Conservation (phyloP, 2,888 invertebrate species). For the Rhamphomyia laevipes region DNA sequence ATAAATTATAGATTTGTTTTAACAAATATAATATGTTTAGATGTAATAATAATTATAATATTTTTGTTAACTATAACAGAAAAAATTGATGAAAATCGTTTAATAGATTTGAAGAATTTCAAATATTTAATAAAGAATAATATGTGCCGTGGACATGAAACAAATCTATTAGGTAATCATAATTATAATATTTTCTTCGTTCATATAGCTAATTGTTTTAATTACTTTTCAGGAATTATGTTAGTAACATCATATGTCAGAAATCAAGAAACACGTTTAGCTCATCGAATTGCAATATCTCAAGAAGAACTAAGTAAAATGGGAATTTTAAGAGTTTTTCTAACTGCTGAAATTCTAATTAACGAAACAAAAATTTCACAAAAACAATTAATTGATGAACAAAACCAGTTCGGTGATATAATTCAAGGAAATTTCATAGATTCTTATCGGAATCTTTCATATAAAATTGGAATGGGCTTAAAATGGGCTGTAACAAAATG, state of each 20-base stretch:
- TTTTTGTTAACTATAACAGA: neutral
- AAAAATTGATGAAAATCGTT: slow-evolving; percentile 5
- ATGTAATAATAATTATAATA: too few species aligned
- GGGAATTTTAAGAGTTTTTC: slow-evolving; percentile 53
- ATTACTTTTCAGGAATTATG: slow-evolving; percentile 31
- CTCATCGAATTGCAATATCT: slow-evolving; percentile 56
- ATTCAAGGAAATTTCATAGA: slow-evolving; percentile 67
- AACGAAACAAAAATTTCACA: slow-evolving; percentile 44
- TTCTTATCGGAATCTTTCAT: slow-evolving; percentile 65
- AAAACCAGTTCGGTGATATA: slow-evolving; percentile 51
- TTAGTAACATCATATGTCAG: slow-evolving; percentile 68
- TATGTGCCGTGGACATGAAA: slow-evolving; percentile 21
- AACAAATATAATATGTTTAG: too few species aligned
- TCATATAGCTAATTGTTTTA: neutral
- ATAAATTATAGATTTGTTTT: too few species aligned
- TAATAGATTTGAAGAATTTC: slow-evolving; percentile 29
- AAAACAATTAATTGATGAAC: slow-evolving; percentile 49
- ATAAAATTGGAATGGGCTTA: slow-evolving; percentile 71
- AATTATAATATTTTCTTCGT: neutral
- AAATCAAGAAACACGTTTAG: slow-evolving; percentile 55
- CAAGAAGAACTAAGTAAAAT: slow-evolving; percentile 43
- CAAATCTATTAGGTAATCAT: slow-evolving; percentile 28
- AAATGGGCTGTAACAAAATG: slow-evolving; percentile 60
- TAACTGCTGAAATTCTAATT: slow-evolving; percentile 49
- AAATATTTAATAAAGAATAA: slow-evolving; percentile 24